Base-by-base conservation (phyloP, 2,113 vertebrate species). In the Talpa occidentalis region DNA sequence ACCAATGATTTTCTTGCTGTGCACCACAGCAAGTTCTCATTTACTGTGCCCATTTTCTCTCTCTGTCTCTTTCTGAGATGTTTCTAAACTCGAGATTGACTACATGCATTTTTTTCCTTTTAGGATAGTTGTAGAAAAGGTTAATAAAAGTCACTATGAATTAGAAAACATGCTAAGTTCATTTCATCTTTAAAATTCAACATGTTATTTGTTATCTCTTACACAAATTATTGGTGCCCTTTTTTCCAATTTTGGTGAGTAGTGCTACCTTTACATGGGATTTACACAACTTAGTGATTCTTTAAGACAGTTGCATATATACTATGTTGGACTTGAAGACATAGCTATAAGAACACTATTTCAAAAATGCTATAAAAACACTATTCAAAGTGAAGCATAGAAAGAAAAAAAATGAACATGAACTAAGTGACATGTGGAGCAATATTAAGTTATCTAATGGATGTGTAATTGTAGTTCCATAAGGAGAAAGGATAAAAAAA, bases 81-180 rank as follows among this genome's bases (percentile, higher is more conserved):
- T 84, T 66, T 91, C 73, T 60, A 93, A 81, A 81, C 42, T 70
- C 10, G 24, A 94, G 52, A 62, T 80, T 62, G 47, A 84, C n/a
- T 76, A 52, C 28, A 56, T 70, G 79, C 44, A 85, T 66, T 91
- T 77, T 87, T 93, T 60, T 28, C 37, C 64, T 69, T 91, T 81
- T 62, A 94, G 72, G 40, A 21, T 85, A 90, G 47, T 87, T 82
- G 47, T 28, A 91, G 80, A 37, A 11, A 44, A 90, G 19, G 12
- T 83, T 70, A 91, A 90, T 22, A 67, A 37, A 82, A 67, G 14
- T 28, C 49, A 67, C 6, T 64, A 82, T 84, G 15, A 94, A 70
- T 93, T 84, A 56, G 66, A 76, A 95, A 91, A 56, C 80, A 86
- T 77, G 52, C 22, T 80, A 86, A 66, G 7, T 74, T 52, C 11